Conservation (phyloP, 2,113 vertebrate species). For the Psilopsiagon aymara region DNA sequence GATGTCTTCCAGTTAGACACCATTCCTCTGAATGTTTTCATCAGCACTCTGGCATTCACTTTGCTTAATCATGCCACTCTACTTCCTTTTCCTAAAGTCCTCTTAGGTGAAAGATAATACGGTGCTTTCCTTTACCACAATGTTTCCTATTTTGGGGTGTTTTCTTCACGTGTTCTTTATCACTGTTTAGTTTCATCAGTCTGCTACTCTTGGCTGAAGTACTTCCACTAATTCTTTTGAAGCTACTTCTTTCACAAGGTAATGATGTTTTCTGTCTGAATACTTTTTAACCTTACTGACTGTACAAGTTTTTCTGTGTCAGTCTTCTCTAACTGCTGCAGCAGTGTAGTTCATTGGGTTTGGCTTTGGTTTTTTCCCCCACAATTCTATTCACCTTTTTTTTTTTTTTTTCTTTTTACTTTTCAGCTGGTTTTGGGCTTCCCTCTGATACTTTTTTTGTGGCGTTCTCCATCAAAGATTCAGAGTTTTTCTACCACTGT, state of each 20-base stretch:
- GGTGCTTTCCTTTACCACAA: not conserved
- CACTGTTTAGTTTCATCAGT: not conserved
- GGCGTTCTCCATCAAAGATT: not conserved
- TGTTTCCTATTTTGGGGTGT: not conserved
- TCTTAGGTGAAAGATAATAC: not conserved
- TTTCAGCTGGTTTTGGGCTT: not conserved
- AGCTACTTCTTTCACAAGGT: not conserved
- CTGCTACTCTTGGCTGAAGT: not conserved
- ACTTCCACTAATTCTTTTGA: not conserved
- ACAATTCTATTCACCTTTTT: not conserved
- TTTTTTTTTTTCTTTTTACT: not conserved
- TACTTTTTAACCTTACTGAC: not conserved
- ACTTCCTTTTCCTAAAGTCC: not conserved
- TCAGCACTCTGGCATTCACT: not conserved
- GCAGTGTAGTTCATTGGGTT: not conserved
- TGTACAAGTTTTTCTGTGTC: not conserved
- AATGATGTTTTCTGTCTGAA: not conserved
- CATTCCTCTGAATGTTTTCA: not conserved
- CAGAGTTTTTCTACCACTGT: conserved; percentile 12
- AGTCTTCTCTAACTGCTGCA: not conserved
- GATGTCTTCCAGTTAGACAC: not conserved
- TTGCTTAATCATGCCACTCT: not conserved
- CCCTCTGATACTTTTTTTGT: not conserved
- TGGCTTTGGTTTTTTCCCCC: not conserved
- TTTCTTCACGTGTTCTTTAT: not conserved